Conservation (phyloP, 2,113 vertebrate genomes). For the Salvelinus namaycush region DNA sequence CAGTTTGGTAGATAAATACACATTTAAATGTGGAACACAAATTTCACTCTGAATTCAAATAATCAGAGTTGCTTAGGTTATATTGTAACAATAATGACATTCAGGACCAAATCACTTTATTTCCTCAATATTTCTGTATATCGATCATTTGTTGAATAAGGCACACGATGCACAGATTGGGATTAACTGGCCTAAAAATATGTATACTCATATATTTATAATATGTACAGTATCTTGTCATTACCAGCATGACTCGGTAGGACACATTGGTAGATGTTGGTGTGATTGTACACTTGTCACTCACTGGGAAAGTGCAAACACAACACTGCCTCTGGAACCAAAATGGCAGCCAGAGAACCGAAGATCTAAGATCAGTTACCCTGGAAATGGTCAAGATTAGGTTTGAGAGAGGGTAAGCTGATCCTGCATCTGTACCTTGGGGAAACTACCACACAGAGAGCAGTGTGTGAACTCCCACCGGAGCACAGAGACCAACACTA, state of each 20-base stretch:
- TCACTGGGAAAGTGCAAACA: constrained; percentile 53
- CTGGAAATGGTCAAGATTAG: too few species aligned
- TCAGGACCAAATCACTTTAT: constrained; percentile 80
- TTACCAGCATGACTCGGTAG: constrained; percentile 93
- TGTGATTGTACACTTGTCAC: constrained; percentile 82
- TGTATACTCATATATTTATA: constrained; percentile 86
- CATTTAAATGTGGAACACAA: constrained; percentile 18
- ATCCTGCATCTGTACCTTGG: too few species aligned
- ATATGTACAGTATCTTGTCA: constrained; percentile 92
- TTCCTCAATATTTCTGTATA: constrained; percentile 68
- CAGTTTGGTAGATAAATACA: constrained; percentile 43
- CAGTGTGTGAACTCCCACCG: neutral
- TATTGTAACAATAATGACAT: constrained; percentile 60
- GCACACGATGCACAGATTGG: constrained; percentile 99
- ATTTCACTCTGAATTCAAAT: constrained; percentile 34
- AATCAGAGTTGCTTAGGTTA: constrained; percentile 22
- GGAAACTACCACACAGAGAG: neutral
- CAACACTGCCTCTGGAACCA: constrained; percentile 49
- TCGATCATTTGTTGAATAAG: constrained; percentile 90
- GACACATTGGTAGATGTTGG: constrained; percentile 72
- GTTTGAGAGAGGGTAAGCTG: too few species aligned
- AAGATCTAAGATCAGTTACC: too few species aligned
- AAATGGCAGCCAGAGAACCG: constrained; percentile 41
- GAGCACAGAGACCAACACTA: neutral
- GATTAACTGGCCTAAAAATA: constrained; percentile 92